These are phyloP conservation scores for Cassiopea andromeda DNA, from an alignment of 30 jellyfish, hydroid and myxozoan species.

Conservation along the genomic window DNA sequence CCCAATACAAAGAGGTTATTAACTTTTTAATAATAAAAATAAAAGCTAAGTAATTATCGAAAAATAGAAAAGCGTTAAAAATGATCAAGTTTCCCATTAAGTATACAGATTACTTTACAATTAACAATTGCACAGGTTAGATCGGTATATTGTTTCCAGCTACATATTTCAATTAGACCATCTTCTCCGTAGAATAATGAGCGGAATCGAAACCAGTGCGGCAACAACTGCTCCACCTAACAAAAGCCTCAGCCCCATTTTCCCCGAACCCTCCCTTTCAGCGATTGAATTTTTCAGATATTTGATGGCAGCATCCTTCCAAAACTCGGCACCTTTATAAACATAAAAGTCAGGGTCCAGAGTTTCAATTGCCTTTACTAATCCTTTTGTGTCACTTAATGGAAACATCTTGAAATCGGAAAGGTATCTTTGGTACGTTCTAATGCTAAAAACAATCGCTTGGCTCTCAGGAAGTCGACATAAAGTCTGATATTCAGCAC, in stretches of 20 bases:
- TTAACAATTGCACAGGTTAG: too few relatives aligned
- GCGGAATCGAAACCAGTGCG: neutral
- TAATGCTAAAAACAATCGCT: slow-evolving; percentile 82
- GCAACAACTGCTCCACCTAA: slow-evolving; percentile 5
- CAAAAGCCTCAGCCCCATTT: neutral
- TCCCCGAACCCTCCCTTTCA: slow-evolving; percentile 16
- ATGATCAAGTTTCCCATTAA: too few relatives aligned
- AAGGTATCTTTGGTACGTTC: slow-evolving; percentile 84
- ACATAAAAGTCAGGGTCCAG: slow-evolving; percentile 58
- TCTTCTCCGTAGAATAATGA: neutral
- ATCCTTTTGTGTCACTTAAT: slow-evolving; percentile 53
- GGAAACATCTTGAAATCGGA: slow-evolving; percentile 71
- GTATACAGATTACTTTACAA: too few relatives aligned
- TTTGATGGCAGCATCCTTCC: slow-evolving; percentile 90
- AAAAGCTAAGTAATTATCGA: too few relatives aligned
- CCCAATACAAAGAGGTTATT: too few relatives aligned
- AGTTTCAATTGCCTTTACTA: slow-evolving; percentile 71
- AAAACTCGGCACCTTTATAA: slow-evolving; percentile 85
- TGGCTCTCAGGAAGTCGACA: slow-evolving; percentile 80
- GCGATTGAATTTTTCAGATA: slow-evolving; percentile 29
- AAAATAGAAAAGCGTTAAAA: too few relatives aligned
- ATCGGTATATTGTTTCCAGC: too few relatives aligned
- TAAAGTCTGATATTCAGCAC: slow-evolving; percentile 87
- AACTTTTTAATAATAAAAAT: too few relatives aligned
- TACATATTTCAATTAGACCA: neutral